These are phyloP conservation scores for Pandemis cinnamomeana DNA, from an alignment of 2,888 invertebrate genomes.

Conservation along the genomic window DNA sequence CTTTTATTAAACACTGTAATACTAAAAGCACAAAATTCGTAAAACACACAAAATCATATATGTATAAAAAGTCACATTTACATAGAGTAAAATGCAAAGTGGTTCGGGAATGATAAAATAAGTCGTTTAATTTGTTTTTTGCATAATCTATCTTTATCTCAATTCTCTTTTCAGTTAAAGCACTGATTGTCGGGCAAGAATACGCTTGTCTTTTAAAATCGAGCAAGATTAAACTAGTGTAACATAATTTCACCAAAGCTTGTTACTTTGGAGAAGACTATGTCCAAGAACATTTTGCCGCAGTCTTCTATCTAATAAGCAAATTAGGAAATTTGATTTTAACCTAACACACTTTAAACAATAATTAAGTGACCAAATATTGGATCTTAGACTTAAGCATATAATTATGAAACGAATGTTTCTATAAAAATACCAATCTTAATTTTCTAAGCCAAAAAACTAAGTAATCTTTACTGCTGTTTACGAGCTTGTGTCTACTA, in stretches of 20 bases:
- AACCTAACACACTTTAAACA: neutral
- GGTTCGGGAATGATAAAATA: constrained; percentile 32
- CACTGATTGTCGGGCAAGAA: constrained; percentile 34
- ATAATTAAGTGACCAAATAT: constrained; percentile 17
- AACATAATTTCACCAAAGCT: neutral
- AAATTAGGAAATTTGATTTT: neutral
- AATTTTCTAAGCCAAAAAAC: constrained; percentile 12
- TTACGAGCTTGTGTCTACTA: neutral
- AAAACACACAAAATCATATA: constrained; percentile 14
- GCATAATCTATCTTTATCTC: constrained; percentile 11
- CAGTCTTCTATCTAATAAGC: constrained; percentile 1
- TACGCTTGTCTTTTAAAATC: constrained; percentile 21
- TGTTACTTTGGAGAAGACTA: neutral
- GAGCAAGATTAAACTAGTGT: constrained; percentile 3
- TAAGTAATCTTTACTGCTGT: neutral
- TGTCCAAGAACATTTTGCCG: neutral
- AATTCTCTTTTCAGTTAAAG: constrained; percentile 7
- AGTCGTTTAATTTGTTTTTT: neutral
- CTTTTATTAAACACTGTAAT: constrained; percentile 16
- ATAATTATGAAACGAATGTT: constrained; percentile 15
- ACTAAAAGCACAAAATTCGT: constrained; percentile 31
- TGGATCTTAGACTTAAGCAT: constrained; percentile 13
- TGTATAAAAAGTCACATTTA: constrained; percentile 23
- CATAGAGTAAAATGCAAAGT: constrained; percentile 31
- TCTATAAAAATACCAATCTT: constrained; percentile 18